phyloP scores from a whole-genome alignment of 2,888 invertebrate species.

The Calliphora vomitoria region DNA sequence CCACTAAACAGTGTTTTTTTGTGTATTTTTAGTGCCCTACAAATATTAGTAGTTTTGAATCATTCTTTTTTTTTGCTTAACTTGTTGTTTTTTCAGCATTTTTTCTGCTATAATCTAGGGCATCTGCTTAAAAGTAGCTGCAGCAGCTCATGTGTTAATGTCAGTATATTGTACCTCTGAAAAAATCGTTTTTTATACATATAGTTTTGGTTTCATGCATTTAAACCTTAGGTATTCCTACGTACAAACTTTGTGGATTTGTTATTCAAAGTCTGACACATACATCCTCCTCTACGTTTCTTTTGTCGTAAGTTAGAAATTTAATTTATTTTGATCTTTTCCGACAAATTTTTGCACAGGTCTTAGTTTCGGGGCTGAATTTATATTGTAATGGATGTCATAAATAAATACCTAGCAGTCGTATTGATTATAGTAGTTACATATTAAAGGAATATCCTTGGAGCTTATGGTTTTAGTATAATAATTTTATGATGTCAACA shows the following conservation, averaged over 20 bases:
- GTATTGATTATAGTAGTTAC: slow-evolving; percentile 14
- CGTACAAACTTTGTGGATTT: slow-evolving; percentile 36
- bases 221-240: not conserved
- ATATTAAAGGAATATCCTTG: not conserved
- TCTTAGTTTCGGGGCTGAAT: not conserved
- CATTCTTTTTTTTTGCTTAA: slow-evolving; percentile 5
- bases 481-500: no score
- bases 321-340: slow-evolving; percentile 1
- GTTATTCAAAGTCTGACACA: slow-evolving; percentile 30
- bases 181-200: not conserved
- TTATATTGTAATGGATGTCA: not conserved
- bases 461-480: no score
- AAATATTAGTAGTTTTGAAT: slow-evolving; percentile 18
- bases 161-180: slow-evolving; percentile 4
- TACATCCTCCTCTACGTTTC: not conserved
- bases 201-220: not conserved
- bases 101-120: slow-evolving; percentile 52
- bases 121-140: slow-evolving; percentile 48
- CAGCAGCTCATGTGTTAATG: slow-evolving; percentile 39
- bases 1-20: slow-evolving; percentile 13
- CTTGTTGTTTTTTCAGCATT: not conserved
- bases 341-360: not conserved
- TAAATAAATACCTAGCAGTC: slow-evolving; percentile 7
- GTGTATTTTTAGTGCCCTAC: slow-evolving; percentile 17
- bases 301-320: slow-evolving; percentile 10